Conservation (phyloP, 2,888 invertebrate species). For the Ennomos quercinarius region DNA sequence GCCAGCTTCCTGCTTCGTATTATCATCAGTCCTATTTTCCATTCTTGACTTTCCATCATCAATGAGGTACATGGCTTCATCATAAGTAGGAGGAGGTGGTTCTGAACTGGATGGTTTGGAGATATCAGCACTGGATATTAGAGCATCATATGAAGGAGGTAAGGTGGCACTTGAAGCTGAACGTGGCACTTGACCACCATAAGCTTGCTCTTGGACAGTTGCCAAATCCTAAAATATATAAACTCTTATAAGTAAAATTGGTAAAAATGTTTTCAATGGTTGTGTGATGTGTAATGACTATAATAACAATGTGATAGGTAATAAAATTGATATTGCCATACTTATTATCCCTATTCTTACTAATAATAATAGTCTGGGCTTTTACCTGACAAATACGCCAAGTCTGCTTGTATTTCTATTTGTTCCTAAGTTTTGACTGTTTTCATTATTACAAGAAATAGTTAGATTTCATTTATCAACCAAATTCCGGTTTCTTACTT, state of each 20-base stretch:
- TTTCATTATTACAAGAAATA: too few species aligned
- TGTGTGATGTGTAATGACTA: too few species aligned
- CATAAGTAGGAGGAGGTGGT: constrained; percentile 87
- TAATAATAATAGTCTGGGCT: too few species aligned
- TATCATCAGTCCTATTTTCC: constrained; percentile 63
- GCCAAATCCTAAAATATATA: constrained; percentile 81
- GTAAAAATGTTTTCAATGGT: constrained; percentile 26
- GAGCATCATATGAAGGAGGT: constrained; percentile 87
- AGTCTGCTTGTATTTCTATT: too few species aligned
- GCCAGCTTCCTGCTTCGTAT: constrained; percentile 73
- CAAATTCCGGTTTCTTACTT: too few species aligned
- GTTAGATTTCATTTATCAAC: too few species aligned
- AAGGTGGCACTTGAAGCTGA: constrained; percentile 85
- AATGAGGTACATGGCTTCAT: constrained; percentile 86
- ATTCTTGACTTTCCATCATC: constrained; percentile 72
- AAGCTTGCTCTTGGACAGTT: constrained; percentile 83
- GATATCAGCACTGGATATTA: constrained; percentile 73
- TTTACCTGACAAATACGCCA: too few species aligned
- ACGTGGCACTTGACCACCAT: constrained; percentile 80
- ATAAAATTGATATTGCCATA: too few species aligned
- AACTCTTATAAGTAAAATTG: neutral
- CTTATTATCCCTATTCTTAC: too few species aligned
- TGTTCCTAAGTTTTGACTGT: too few species aligned
- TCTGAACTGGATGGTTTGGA: constrained; percentile 81
- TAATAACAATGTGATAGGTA: too few species aligned